phyloP scores from a whole-genome alignment of 2,113 vertebrate species.

The Malurus cyaneus region DNA sequence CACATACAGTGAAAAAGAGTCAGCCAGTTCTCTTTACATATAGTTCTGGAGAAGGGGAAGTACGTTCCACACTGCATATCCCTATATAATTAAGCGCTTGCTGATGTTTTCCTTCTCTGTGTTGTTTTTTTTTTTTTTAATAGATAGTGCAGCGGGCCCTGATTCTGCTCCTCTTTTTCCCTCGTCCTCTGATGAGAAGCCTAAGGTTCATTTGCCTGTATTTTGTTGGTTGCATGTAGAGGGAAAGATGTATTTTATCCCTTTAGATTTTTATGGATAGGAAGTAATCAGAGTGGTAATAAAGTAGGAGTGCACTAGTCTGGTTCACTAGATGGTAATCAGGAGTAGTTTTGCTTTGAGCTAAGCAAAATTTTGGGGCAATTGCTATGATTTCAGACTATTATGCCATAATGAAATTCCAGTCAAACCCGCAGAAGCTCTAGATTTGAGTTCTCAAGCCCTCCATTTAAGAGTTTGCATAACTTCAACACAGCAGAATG shows the following conservation, averaged over 20 bases:
- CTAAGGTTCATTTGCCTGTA: neutral
- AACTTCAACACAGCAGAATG: neutral
- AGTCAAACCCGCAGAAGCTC: neutral
- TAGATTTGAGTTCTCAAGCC: neutral
- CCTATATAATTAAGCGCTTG: neutral
- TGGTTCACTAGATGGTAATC: slow-evolving; percentile 32
- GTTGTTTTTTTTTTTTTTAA: neutral
- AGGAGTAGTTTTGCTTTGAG: slow-evolving; percentile 25
- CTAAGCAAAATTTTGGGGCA: neutral
- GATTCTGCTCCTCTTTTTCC: neutral
- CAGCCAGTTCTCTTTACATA: neutral
- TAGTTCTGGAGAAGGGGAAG: neutral
- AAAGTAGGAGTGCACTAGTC: neutral
- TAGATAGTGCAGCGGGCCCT: neutral
- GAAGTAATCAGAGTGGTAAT: neutral
- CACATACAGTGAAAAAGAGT: neutral
- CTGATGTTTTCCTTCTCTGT: neutral
- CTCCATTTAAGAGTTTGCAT: neutral
- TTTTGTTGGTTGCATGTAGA: neutral
- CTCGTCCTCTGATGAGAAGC: fast-evolving
- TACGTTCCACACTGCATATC: fast-evolving
- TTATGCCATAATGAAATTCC: neutral
- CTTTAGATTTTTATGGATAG: neutral
- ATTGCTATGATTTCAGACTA: neutral
- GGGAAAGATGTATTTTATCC: neutral